phyloP scores from a whole-genome alignment of 1,140 invertebrate species.

The Monochamus saltuarius region DNA sequence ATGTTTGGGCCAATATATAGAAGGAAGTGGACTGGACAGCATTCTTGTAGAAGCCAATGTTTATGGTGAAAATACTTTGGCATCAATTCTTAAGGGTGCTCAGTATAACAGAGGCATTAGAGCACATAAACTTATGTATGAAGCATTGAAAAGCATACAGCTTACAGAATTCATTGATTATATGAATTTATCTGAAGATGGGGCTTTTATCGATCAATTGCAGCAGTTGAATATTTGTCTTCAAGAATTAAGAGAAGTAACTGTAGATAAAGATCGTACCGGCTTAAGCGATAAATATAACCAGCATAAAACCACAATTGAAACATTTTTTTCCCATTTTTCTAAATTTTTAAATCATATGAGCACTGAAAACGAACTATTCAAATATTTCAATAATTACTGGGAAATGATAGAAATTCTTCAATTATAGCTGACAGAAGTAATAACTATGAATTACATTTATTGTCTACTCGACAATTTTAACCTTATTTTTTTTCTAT shows the following conservation, averaged over 20 bases:
- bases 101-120: conserved; percentile 23
- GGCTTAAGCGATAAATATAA: conserved; percentile 26
- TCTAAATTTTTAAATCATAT: conserved; percentile 25
- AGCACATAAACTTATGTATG: background rate
- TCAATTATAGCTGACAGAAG: too few relatives aligned
- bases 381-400: conserved; percentile 30
- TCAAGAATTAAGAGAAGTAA: conserved; percentile 1
- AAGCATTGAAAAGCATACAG: background rate
- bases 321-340: conserved; percentile 19
- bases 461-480: too few relatives aligned
- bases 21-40: conserved; percentile 27
- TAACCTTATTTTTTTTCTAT: too few relatives aligned
- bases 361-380: conserved; percentile 31
- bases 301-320: background rate
- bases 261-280: background rate
- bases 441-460: too few relatives aligned
- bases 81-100: conserved; percentile 22
- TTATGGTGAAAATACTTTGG: conserved; percentile 24
- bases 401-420: too few relatives aligned
- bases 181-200: background rate
- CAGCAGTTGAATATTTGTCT: background rate
- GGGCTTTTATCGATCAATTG: too few relatives aligned
- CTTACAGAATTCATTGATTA: too few relatives aligned
- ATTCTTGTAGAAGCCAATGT: conserved; percentile 20
- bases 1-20: conserved; percentile 27